phyloP scores from a whole-genome alignment of 2,888 invertebrate species.

The Andrena marginata region DNA sequence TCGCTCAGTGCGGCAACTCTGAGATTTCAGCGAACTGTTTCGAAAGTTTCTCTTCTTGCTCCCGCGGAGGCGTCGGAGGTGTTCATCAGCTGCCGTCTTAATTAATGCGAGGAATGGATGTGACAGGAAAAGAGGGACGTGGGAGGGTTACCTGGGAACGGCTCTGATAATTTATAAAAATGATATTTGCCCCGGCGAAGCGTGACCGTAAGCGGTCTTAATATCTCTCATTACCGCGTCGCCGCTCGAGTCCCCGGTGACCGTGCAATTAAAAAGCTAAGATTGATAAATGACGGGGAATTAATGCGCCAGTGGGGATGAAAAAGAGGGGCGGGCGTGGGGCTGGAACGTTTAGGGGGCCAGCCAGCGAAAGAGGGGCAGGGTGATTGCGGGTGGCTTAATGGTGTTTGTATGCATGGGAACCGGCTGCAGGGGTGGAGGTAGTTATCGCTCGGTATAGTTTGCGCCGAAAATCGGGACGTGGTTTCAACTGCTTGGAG shows the following conservation, averaged over 20 bases:
- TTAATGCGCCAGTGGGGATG: conserved; percentile 77
- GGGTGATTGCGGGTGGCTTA: conserved; percentile 87
- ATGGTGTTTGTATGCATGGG: conserved; percentile 83
- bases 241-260: conserved; percentile 73
- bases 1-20: background rate
- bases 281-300: conserved; percentile 84
- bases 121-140: conserved; percentile 11
- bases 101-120: conserved; percentile 41
- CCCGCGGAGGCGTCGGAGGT: background rate
- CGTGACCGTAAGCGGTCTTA: conserved; percentile 78
- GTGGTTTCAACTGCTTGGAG: conserved; percentile 72
- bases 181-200: conserved; percentile 73
- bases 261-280: conserved; percentile 83
- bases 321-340: conserved; percentile 54
- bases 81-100: conserved; percentile 35
- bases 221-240: conserved; percentile 81
- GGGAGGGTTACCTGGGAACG: conserved; percentile 20
- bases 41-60: background rate
- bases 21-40: background rate
- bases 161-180: conserved; percentile 71
- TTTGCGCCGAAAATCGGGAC: conserved; percentile 66
- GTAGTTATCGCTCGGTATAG: conserved; percentile 69
- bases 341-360: conserved; percentile 66
- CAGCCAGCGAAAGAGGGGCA: conserved; percentile 80
- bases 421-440: conserved; percentile 75